Percentiles rank a stretch among this genome's conserved stretches.
Conservation (phyloP, 1,140 invertebrate species). For the Drosophila repletoides region DNA sequence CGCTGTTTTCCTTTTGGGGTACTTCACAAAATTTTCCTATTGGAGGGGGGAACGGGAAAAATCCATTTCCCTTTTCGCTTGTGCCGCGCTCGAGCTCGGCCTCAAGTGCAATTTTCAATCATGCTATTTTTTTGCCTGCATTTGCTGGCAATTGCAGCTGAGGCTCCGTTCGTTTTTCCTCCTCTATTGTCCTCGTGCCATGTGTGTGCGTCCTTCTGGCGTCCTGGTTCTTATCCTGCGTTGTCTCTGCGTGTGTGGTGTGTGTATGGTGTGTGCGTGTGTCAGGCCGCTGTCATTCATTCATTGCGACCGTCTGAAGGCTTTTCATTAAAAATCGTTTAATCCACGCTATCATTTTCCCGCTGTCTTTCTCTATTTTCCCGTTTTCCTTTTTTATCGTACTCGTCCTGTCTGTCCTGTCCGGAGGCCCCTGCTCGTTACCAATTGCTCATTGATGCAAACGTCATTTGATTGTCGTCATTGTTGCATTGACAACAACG, state of each 20-base stretch:
- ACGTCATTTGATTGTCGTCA: constrained; percentile 81
- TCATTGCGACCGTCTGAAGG: constrained; percentile 63
- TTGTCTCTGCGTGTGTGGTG: neutral
- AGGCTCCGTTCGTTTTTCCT: constrained; percentile 12
- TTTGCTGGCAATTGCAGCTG: constrained; percentile 55
- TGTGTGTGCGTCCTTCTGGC: neutral
- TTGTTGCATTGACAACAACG: constrained; percentile 72
- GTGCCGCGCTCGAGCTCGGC: constrained; percentile 25
- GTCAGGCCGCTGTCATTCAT: constrained; percentile 46
- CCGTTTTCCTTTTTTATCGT: neutral
- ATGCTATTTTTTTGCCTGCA: constrained; percentile 66
- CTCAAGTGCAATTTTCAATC: constrained; percentile 79
- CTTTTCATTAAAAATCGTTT: constrained; percentile 82
- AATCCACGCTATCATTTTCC: constrained; percentile 76
- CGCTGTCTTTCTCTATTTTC: constrained; percentile 20
- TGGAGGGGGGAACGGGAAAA: too few species aligned
- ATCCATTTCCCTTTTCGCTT: neutral
- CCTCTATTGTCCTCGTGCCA: neutral
- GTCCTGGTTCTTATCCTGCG: constrained; percentile 1
- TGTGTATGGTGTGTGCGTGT: constrained; percentile 21
- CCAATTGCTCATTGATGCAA: constrained; percentile 80
- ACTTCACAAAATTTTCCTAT: neutral
- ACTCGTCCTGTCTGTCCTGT: constrained; percentile 7
- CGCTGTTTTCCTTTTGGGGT: constrained; percentile 8
- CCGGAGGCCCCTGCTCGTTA: constrained; percentile 27